Evolutionary conservation across 1,140 invertebrate species (phyloP).

Genomic region (Cydia amplana): DNA sequence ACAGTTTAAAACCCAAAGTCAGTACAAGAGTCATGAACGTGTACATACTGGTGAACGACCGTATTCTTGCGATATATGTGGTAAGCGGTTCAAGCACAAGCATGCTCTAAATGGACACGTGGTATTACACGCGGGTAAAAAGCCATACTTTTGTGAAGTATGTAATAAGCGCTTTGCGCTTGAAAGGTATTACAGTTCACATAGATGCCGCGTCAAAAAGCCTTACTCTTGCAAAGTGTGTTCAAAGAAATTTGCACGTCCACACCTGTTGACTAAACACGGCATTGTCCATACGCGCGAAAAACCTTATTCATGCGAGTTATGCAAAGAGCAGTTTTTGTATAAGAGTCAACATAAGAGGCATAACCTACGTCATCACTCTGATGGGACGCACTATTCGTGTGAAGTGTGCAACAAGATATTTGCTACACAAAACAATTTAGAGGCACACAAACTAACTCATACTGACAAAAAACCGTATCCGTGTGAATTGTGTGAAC

Average conservation of each 20-base stretch:
- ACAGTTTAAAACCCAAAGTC: not conserved
- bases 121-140: not conserved
- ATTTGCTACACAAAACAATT: not conserved
- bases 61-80: not conserved
- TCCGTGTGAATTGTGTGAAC: not conserved
- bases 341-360: not conserved
- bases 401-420: not conserved
- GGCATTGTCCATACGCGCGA: not conserved
- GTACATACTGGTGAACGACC: conserved; percentile 2
- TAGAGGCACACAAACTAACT: not conserved
- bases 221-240: not conserved
- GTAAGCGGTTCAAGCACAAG: not conserved
- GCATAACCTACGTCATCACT: not conserved
- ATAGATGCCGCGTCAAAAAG: not conserved
- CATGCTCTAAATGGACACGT: not conserved
- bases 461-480: not conserved
- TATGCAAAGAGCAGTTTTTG: not conserved
- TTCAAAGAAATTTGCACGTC: not conserved
- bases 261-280: not conserved
- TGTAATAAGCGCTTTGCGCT: not conserved
- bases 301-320: not conserved
- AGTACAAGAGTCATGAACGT: not conserved
- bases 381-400: not conserved
- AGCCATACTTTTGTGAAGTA: not conserved
- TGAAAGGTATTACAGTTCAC: not conserved